These are phyloP conservation scores for Piaya cayana DNA, from an alignment of 2,113 vertebrate genomes.

Conservation along the genomic window DNA sequence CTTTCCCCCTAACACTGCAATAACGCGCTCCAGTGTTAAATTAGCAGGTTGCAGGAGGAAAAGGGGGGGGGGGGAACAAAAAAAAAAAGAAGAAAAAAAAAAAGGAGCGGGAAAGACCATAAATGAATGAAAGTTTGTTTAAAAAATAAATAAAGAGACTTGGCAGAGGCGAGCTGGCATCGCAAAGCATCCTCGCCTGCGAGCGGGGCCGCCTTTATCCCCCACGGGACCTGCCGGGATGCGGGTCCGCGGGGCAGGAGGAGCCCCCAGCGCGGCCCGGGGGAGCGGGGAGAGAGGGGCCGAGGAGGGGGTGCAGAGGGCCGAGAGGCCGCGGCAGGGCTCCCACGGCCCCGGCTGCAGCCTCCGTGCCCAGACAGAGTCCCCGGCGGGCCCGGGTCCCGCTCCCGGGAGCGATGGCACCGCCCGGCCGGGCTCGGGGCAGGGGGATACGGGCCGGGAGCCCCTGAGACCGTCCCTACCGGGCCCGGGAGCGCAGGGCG, in stretches of 20 bases:
- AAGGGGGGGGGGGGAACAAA: not conserved
- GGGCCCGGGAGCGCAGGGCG: no score
- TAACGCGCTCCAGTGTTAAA: slow-evolving; percentile 81
- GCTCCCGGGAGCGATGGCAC: not conserved
- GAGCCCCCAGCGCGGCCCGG: no score
- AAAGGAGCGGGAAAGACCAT: slow-evolving; percentile 49
- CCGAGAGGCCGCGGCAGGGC: not conserved
- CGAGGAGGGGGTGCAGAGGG: not conserved
- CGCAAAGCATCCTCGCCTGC: slow-evolving; percentile 41
- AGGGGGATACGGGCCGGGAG: not conserved
- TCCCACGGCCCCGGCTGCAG: not conserved
- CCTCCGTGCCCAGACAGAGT: not conserved
- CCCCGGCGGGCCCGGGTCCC: no score
- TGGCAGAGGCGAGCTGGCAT: slow-evolving; percentile 66
- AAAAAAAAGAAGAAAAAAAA: no score
- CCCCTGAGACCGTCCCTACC: not conserved
- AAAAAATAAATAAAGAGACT: slow-evolving; percentile 74
- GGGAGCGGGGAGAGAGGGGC: not conserved
- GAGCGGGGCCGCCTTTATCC: slow-evolving; percentile 18
- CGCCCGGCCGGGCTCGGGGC: not conserved
- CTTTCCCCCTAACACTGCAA: slow-evolving; percentile 78
- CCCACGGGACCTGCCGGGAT: no score
- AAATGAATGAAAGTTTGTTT: slow-evolving; percentile 82
- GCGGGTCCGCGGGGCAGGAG: not conserved
- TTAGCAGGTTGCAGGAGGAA: slow-evolving; percentile 75